Evolutionary conservation across 23 tunicate genomes (phyloP).

Genomic region (Phallusia fumigata): DNA sequence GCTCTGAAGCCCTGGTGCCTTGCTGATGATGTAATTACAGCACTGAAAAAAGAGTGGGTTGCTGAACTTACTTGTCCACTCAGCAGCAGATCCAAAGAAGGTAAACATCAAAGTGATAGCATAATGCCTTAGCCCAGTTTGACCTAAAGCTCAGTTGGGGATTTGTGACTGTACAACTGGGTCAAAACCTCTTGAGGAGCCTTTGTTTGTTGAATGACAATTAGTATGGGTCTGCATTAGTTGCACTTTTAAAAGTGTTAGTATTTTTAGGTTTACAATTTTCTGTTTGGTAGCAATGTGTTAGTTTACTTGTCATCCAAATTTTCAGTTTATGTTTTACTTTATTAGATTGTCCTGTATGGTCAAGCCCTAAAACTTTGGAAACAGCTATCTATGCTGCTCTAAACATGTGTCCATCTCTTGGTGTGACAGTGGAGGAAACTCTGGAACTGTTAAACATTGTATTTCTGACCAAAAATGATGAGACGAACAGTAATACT

Average conservation of each 20-base stretch:
- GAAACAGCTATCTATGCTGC: constrained; percentile 62
- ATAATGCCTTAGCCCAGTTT: background rate
- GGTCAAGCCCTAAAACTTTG: constrained; percentile 51
- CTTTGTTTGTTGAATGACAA: too few relatives aligned
- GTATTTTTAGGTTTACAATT: too few relatives aligned
- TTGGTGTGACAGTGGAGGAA: constrained; percentile 60
- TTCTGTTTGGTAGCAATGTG: too few relatives aligned
- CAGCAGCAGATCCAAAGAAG: constrained; percentile 26
- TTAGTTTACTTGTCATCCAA: too few relatives aligned
- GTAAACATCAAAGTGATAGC: constrained; percentile 15
- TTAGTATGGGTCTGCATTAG: too few relatives aligned
- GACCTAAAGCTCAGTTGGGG: background rate
- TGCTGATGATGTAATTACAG: constrained; percentile 58
- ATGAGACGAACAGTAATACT: background rate
- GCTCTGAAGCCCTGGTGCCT: constrained; percentile 45
- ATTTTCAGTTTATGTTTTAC: too few relatives aligned
- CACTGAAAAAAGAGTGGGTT: constrained; percentile 50
- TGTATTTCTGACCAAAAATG: constrained; percentile 52
- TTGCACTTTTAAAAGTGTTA: too few relatives aligned
- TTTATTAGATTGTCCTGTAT: constrained; percentile 59
- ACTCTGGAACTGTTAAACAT: constrained; percentile 62
- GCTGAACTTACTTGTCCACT: constrained; percentile 62
- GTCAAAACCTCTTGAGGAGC: too few relatives aligned
- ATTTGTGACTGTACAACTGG: background rate
- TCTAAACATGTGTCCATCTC: constrained; percentile 76